Percentiles rank a stretch among this genome's conserved stretches.
phyloP scores from a whole-genome alignment of 2,888 invertebrate genomes.

The Drosophila niveifrons region DNA sequence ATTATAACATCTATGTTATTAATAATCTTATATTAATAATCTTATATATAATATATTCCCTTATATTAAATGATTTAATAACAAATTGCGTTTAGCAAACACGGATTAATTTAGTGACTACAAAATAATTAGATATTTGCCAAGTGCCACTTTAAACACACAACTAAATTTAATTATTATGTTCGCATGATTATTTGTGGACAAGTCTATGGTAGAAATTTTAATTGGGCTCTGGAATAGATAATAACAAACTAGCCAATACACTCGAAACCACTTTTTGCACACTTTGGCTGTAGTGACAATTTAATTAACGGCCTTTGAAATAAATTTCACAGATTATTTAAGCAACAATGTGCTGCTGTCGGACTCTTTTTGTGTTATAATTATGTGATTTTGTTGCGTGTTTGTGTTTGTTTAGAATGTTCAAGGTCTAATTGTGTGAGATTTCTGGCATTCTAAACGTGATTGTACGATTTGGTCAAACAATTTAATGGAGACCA shows the following conservation, averaged over 20 bases:
- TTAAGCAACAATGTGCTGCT: slow-evolving; percentile 62
- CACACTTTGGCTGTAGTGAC: slow-evolving; percentile 39
- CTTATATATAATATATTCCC: too few relatives aligned
- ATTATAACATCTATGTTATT: too few relatives aligned
- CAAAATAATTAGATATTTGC: neutral
- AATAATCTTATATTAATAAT: too few relatives aligned
- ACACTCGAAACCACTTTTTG: slow-evolving; percentile 11
- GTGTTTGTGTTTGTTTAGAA: slow-evolving; percentile 1
- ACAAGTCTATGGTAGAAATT: neutral
- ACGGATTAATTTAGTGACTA: too few relatives aligned
- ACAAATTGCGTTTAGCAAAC: too few relatives aligned
- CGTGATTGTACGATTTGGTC: slow-evolving; percentile 61
- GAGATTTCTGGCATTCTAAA: slow-evolving; percentile 20
- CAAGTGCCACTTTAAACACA: neutral
- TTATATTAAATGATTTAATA: too few relatives aligned
- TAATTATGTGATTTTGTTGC: slow-evolving; percentile 37
- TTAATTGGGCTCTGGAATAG: neutral
- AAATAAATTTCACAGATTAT: slow-evolving; percentile 23
- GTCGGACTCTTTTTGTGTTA: slow-evolving; percentile 47
- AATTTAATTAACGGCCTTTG: slow-evolving; percentile 69
- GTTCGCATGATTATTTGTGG: neutral
- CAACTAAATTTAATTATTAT: neutral
- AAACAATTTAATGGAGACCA: slow-evolving; percentile 61
- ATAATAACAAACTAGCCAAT: slow-evolving; percentile 1
- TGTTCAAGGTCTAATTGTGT: slow-evolving; percentile 28